Conservation (phyloP, 2,888 invertebrate species). For the Cremastinae sp. region DNA sequence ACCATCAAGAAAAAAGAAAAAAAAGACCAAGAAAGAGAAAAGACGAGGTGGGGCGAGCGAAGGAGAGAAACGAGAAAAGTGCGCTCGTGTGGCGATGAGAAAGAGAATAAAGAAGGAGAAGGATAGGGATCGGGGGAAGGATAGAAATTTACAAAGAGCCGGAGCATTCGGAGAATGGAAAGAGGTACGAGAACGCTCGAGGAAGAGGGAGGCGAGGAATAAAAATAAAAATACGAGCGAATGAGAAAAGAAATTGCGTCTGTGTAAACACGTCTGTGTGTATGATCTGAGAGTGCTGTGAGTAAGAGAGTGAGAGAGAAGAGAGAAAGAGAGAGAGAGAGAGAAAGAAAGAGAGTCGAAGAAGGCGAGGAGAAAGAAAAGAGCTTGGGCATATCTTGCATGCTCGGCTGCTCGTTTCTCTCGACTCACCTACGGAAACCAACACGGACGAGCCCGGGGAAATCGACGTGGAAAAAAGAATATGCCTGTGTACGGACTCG, state of each 20-base stretch:
- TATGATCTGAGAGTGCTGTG: slow-evolving; percentile 39
- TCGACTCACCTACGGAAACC: slow-evolving; percentile 13
- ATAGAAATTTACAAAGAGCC: slow-evolving; percentile 55
- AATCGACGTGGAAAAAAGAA: slow-evolving; percentile 55
- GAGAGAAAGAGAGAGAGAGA: slow-evolving; percentile 58
- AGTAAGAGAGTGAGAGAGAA: slow-evolving; percentile 40
- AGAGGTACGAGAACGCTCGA: slow-evolving; percentile 22
- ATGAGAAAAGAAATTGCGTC: too few relatives aligned
- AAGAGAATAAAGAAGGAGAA: slow-evolving; percentile 46
- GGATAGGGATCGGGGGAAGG: slow-evolving; percentile 55
- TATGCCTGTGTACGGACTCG: slow-evolving; percentile 27
- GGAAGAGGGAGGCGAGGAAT: slow-evolving; percentile 14
- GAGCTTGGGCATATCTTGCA: slow-evolving; percentile 50
- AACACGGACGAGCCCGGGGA: slow-evolving; percentile 28
- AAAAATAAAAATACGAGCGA: slow-evolving; percentile 27
- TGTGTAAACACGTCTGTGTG: too few relatives aligned
- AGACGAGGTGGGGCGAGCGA: slow-evolving; percentile 59
- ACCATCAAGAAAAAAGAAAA: neutral
- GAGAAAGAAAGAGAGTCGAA: slow-evolving; percentile 25
- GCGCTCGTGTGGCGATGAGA: too few relatives aligned
- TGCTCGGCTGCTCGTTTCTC: slow-evolving; percentile 44
- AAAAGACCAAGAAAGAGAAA: slow-evolving; percentile 27
- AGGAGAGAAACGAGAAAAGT: too few relatives aligned
- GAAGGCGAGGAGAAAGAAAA: slow-evolving; percentile 43
- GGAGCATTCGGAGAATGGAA: slow-evolving; percentile 10